Percentiles rank a stretch among this genome's conserved stretches.
phyloP scores from a whole-genome alignment of 2,888 invertebrate species.

The Eupithecia abbreviata region DNA sequence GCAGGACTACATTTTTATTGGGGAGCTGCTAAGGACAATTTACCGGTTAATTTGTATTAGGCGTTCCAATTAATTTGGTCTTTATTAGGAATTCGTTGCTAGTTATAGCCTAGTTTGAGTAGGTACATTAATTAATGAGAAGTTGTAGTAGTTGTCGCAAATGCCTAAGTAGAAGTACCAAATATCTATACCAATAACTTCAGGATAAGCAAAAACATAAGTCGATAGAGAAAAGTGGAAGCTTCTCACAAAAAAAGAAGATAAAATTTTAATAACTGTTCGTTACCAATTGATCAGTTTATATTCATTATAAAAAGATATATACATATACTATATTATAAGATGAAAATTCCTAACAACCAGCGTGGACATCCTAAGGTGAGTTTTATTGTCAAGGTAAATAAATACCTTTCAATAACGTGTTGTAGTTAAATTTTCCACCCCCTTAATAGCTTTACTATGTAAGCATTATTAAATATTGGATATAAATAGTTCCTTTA shows the following conservation, averaged over 20 bases:
- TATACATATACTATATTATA: too few relatives aligned
- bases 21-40: constrained; percentile 17
- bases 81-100: background rate
- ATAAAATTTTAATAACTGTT: background rate
- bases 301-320: background rate
- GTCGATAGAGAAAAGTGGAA: background rate
- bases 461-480: background rate
- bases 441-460: background rate
- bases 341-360: background rate
- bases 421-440: background rate
- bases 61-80: background rate
- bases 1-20: constrained; percentile 27
- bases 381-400: background rate
- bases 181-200: background rate
- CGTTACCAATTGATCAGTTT: background rate
- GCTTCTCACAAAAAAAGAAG: background rate
- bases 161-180: background rate
- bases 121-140: background rate
- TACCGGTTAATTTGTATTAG: constrained; percentile 7
- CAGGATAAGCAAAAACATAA: background rate
- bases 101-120: background rate
- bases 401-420: background rate
- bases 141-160: background rate
- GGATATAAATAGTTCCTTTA: background rate
- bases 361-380: background rate